Evolutionary conservation across 2,113 vertebrate species (phyloP), one percentile per base, ranked within the genome.

Genomic region (Thamnaconus septentrionalis): DNA sequence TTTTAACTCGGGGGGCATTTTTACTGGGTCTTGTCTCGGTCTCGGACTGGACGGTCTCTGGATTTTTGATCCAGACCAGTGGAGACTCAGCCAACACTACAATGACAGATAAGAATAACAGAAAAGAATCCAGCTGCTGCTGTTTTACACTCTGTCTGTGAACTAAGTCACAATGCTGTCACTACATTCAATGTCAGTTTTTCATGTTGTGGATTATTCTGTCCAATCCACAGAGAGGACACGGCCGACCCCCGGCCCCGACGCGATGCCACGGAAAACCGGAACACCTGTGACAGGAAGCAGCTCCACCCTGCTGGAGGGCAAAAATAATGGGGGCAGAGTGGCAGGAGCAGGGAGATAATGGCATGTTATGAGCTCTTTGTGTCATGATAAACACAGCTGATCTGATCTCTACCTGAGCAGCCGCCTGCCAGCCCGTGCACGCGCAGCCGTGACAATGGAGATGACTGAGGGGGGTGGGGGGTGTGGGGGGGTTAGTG

Each of bases 351-450:
- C 18, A 31, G 18, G 18, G 70, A 66, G 76, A 76, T 85, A 89
- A 89, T 31, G 51, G 66, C 56, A 59, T 69, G 73, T 75, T 75
- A 81, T 76, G 59, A 68, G 74, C 72, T 79, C 78, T 84, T 68
- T 31, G 18, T 31, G 18, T 31, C 11, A 50, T 4, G 1, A 46
- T 46, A 8, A 46, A 46, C 48, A 50, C 9, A 50, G 10, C n/a
- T 50, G 18, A 31, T 31, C 18, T 31, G 18, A 31, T 50, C 5
- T 79, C 59, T 48, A 69, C 67, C 69, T 83, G 76, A 75, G 68
- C 53, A 59, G 48, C 56, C 63, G 64, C 18, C 71, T 86, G 2
- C 4, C 78, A 85, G 83, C 84, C 69, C 77, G 58, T 82, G 84
- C 84, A 81, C 85, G 83, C 85, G 82, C 79, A 9, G 72, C 4